Conservation (phyloP, 2,797 vertebrate genomes). For the Sebastes hubbsi region DNA sequence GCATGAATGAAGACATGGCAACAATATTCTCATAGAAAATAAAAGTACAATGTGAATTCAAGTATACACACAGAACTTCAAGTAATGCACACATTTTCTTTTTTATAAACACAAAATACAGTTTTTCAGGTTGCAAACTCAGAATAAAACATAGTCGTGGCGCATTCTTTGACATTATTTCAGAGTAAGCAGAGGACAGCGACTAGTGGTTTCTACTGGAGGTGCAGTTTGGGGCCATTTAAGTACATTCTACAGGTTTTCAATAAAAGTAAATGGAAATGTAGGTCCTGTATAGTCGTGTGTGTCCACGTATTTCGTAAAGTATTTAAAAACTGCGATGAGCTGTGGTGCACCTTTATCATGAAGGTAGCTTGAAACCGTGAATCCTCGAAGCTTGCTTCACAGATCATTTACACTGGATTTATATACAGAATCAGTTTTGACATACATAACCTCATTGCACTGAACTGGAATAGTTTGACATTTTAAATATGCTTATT, state of each 20-base stretch:
- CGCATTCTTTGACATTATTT: conserved; percentile 73
- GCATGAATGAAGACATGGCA: conserved; percentile 73
- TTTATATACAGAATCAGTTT: conserved; percentile 62
- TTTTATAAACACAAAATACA: conserved; percentile 71
- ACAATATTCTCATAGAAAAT: conserved; percentile 70
- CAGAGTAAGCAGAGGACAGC: conserved; percentile 43
- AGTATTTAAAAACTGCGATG: conserved; percentile 47
- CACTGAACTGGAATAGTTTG: conserved; percentile 37
- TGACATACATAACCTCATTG: conserved; percentile 39
- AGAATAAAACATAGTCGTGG: conserved; percentile 57
- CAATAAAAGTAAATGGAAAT: conserved; percentile 45
- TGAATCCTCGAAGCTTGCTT: conserved; percentile 35
- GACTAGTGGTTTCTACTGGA: conserved; percentile 43
- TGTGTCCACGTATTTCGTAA: conserved; percentile 23
- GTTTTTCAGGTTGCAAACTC: conserved; percentile 67
- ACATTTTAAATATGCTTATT: conserved; percentile 26
- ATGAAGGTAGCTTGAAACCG: conserved; percentile 44
- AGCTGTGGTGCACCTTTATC: conserved; percentile 40
- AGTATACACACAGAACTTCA: conserved; percentile 82
- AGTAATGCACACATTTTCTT: conserved; percentile 69
- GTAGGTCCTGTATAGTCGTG: conserved; percentile 35
- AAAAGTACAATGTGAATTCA: conserved; percentile 70
- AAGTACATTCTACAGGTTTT: conserved; percentile 64
- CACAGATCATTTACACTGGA: conserved; percentile 50
- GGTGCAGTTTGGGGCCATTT: conserved; percentile 30